A percentile compares a stretch with the other conserved stretches of the same genome.
Conservation (phyloP, 2,113 vertebrate genomes). For the Donacobius atricapilla region DNA sequence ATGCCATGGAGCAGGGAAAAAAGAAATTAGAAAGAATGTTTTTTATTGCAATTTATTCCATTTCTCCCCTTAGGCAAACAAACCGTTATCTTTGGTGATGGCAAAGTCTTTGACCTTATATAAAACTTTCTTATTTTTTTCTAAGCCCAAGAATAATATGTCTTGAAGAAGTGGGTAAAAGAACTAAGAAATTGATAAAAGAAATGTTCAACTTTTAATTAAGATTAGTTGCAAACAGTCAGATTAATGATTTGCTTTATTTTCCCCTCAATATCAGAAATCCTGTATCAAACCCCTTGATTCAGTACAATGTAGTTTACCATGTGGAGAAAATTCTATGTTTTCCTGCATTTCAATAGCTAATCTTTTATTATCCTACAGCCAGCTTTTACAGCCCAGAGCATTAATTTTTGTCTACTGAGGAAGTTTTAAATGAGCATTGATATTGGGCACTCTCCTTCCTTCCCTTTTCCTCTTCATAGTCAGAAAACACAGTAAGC, state of each 20-base stretch:
- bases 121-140: not conserved
- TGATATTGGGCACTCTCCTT: not conserved
- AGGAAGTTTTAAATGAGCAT: conserved; percentile 7
- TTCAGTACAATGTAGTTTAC: conserved; percentile 46
- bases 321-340: not conserved
- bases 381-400: not conserved
- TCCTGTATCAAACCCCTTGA: not conserved
- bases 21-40: conserved; percentile 20
- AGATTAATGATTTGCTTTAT: conserved; percentile 9
- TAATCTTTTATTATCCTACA: conserved; percentile 45
- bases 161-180: not conserved
- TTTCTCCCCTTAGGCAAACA: conserved; percentile 10
- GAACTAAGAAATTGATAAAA: conserved; percentile 1
- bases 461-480: not conserved
- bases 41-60: conserved; percentile 12
- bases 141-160: not conserved
- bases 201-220: conserved; percentile 21
- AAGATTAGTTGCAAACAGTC: conserved; percentile 4
- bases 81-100: conserved; percentile 30
- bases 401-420: conserved; percentile 27
- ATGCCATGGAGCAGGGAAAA: not conserved
- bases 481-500: not conserved
- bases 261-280: conserved; percentile 42
- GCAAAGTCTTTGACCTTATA: conserved; percentile 1
- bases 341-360: conserved; percentile 6